These are phyloP conservation scores for Punctoribates punctum DNA, from an alignment of 2,888 invertebrate species.

Conservation along the genomic window DNA sequence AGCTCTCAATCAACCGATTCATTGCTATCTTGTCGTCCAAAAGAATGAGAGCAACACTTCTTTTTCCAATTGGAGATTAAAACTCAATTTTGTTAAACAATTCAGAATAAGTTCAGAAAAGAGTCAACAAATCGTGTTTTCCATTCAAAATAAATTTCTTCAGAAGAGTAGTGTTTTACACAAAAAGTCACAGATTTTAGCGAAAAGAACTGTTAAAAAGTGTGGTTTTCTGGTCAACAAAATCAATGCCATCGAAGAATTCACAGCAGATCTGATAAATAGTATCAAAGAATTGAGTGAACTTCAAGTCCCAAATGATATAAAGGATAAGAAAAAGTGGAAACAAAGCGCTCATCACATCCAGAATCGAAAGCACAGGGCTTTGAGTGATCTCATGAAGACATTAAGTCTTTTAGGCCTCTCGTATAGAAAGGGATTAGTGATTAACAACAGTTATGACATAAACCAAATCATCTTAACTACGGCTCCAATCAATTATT, in stretches of 20 bases:
- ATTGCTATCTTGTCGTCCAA: not conserved
- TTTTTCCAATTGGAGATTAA: constrained; percentile 22
- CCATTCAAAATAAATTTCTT: not conserved
- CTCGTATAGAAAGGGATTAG: constrained; percentile 73
- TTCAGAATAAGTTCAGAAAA: not conserved
- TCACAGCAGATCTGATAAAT: constrained; percentile 52
- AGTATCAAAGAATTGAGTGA: constrained; percentile 63
- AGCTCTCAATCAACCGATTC: constrained; percentile 41
- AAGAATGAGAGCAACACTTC: constrained; percentile 19
- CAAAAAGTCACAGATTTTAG: not conserved
- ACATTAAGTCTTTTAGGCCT: constrained; percentile 63
- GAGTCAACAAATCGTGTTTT: not conserved
- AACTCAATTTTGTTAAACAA: not conserved
- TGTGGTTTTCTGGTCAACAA: constrained; percentile 50
- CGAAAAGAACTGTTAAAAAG: constrained; percentile 17
- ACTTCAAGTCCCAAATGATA: constrained; percentile 60
- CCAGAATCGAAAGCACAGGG: constrained; percentile 60
- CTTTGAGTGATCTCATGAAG: constrained; percentile 80
- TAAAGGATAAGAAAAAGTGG: constrained; percentile 43
- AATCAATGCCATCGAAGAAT: constrained; percentile 62
- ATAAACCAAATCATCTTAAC: constrained; percentile 47
- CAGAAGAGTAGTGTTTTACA: not conserved
- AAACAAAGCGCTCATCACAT: constrained; percentile 43
- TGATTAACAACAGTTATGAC: constrained; percentile 49
- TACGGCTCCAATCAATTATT: constrained; percentile 12